A percentile compares a stretch with the other conserved stretches of the same genome.
These are phyloP conservation scores for Pseudocheirus occidentalis DNA, from an alignment of 2,797 vertebrate species.

Conservation along the genomic window DNA sequence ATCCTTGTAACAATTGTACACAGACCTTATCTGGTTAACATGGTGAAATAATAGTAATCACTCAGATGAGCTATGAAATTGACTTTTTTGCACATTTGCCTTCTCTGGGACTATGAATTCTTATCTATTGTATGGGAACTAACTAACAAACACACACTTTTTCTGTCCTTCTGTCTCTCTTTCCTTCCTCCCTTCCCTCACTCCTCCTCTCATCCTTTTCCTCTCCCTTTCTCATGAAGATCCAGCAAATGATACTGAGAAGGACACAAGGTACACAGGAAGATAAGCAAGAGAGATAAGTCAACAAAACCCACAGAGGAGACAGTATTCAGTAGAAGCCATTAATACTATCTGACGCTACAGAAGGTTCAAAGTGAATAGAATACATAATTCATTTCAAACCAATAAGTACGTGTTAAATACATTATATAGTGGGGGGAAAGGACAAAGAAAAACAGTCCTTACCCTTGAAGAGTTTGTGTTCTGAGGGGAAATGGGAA, in stretches of 20 bases:
- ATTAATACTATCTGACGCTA: neutral
- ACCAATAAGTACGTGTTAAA: neutral
- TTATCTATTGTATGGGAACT: neutral
- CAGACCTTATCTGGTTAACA: neutral
- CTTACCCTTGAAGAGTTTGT: neutral
- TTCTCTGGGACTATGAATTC: neutral
- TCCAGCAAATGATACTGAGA: neutral
- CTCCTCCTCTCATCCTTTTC: neutral
- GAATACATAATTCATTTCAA: neutral
- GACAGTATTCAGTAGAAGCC: neutral
- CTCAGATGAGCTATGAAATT: neutral
- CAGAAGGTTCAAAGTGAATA: neutral
- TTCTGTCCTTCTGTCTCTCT: neutral
- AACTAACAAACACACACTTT: too few species aligned
- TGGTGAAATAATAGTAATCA: neutral
- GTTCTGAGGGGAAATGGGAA: neutral
- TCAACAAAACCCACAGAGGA: neutral
- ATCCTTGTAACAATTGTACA: neutral
- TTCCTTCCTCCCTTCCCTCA: neutral
- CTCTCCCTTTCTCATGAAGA: neutral
- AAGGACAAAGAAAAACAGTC: neutral
- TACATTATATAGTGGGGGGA: neutral
- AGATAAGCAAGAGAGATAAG: neutral
- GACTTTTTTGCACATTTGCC: neutral
- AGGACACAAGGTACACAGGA: neutral